phyloP scores from a whole-genome alignment of 2,113 vertebrate species.

The Laticauda laticaudata region DNA sequence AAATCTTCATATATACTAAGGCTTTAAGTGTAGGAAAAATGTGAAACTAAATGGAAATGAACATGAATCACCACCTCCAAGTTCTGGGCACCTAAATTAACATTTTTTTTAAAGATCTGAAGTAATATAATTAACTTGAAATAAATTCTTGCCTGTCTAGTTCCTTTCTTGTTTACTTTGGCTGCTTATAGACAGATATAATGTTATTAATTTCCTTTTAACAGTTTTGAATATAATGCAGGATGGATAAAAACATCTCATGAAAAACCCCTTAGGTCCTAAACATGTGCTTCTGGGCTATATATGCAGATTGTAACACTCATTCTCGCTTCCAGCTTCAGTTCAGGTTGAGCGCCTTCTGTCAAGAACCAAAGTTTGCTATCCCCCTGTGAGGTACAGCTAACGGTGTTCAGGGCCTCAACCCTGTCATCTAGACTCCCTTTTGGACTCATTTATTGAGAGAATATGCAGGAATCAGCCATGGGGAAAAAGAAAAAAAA shows the following conservation, averaged over 20 bases:
- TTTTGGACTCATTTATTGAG: slow-evolving; percentile 70
- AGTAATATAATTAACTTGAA: neutral
- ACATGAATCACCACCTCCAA: fast-evolving
- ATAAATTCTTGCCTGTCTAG: neutral
- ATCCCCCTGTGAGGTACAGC: slow-evolving; percentile 49
- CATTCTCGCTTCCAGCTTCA: slow-evolving; percentile 9
- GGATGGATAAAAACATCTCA: neutral
- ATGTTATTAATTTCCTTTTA: slow-evolving; percentile 5
- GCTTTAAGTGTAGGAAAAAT: neutral
- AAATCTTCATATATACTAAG: neutral
- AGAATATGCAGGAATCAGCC: slow-evolving; percentile 65
- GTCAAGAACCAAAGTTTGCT: slow-evolving; percentile 58
- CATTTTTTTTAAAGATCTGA: neutral
- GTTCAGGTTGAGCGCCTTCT: slow-evolving; percentile 69
- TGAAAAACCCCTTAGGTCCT: neutral
- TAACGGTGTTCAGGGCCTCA: slow-evolving; percentile 28
- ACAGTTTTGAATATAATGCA: slow-evolving; percentile 15
- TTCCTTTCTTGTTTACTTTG: slow-evolving; percentile 1
- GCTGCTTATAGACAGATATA: neutral
- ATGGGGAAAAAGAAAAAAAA: slow-evolving; percentile 69
- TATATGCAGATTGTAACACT: slow-evolving; percentile 30
- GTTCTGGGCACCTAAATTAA: slow-evolving; percentile 7
- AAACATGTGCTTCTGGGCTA: slow-evolving; percentile 2
- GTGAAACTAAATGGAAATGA: neutral
- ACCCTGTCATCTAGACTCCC: slow-evolving; percentile 68